Base-by-base conservation (phyloP, 2,113 vertebrate species). In the Lichenostomus cassidix region DNA sequence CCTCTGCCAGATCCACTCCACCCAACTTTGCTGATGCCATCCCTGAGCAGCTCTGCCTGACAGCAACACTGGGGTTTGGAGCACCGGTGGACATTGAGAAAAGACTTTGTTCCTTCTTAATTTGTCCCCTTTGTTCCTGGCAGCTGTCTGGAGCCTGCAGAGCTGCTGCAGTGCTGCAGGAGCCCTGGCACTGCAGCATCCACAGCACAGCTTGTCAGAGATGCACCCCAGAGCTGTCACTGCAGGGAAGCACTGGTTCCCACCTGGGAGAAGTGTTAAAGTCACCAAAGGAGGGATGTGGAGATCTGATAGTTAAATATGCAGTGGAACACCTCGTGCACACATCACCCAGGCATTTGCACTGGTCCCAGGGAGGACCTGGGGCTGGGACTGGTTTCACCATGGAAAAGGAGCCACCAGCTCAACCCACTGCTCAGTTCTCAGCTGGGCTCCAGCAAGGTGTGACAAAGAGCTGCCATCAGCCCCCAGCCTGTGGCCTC, bases 151-250 rank as follows among this genome's bases (percentile, higher is more conserved):
- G 63, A 83, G 78, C 28, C 88, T 86, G 95, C 92, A 77, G 71
- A 90, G 82, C 91, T 94, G 79, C 84, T 94, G 90, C 83, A 56
- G 41, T 56, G 84, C 73, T 84, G 79, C 65, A 23, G 12, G 19
- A 74, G 59, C 53, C 41, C 15, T 17, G 70, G 82, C 82, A 58
- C 49, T 17, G 25, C 82, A 85, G 81, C 81, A 71, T 0, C 24
- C 23, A 0, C 3, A 0, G 74, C 78, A 24, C 60, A 33, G 59
- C 63, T 44, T 9, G 24, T 2, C 21, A 41, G 33, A 68, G 3
- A 65, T 0, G 0, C 27, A 62, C 22, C 76, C 59, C 52, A 28
- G n/a, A 23, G 42, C 4, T 18, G 5, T 0, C 55, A 23, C 63
- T n/a, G 74, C 63, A 60, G 50, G 52, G 53, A 25, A n/a, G 35